Base-by-base conservation (phyloP, 2,888 invertebrate genomes). In the Rhagonycha lutea region DNA sequence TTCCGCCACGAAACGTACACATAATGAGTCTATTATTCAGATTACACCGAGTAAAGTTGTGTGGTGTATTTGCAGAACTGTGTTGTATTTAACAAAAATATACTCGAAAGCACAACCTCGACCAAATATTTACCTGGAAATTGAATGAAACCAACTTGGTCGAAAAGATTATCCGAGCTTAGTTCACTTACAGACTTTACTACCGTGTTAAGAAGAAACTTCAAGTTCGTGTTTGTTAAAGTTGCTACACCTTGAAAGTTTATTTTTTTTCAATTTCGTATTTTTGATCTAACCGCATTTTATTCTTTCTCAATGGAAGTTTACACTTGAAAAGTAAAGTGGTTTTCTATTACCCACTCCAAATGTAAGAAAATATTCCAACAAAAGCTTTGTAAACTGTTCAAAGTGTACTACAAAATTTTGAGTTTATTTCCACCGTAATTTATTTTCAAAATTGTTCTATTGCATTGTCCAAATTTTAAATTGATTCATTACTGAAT, bases 1-100 rank as follows among this genome's bases (percentile, higher is more conserved):
- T 87, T 86, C 86, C 86, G 86, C 86, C 83, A 86, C 84, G 85
- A 83, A 86, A 85, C 85, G 83, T 83, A 79, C 83, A 81, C 84
- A 87, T 86, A 86, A 87, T 86, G 86, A 86, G 80, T 77, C 82
- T 80, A 84, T 85, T 85, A 85, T 85, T 83, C 85, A 83, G 82
- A 83, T 83, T 83, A 80, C 80, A 79, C 75, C 68, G 72, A 77
- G 73, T 76, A 80, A 65, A 65, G 24, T 65, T 65, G 80, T 79
- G 74, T 73, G 75, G 76, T 74, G 68, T 76, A 72, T 73, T 76
- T 69, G 68, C 72, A 61, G 67, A 77, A 69, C 61, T 75, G 74
- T 77, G 73, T 75, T 72, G 68, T 62, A 73, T 76, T 61, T 32
- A 71, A 72, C 75, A 77, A 70, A 77, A 65, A 77, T 77, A 69